Evolutionary conservation across 2,888 invertebrate genomes (phyloP), one percentile per base, ranked within the genome.

Genomic region (Eristalis intricaria): DNA sequence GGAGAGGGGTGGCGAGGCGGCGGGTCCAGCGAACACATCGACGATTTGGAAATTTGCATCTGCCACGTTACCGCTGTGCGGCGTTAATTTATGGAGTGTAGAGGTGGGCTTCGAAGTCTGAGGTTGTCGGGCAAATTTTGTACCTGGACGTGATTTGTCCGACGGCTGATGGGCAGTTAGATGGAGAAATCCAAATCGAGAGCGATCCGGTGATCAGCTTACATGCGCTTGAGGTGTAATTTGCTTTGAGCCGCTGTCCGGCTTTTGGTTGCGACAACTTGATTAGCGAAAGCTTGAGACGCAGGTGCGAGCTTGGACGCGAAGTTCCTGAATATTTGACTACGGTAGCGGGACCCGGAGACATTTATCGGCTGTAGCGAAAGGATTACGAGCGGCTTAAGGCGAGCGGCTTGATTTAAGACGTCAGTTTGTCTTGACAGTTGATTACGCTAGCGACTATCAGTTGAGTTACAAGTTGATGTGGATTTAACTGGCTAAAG

Each of bases 31-130:
- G 73, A 32, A 32, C 32, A 81, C 74, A 69, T 82, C 82, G 73
- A 64, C 70, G 69, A 86, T 82, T 86, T 82, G 82, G 82, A 74
- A 78, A 82, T 82, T 82, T 86, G 38, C 78, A 86, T 86, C 82
- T 78, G 85, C 69, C 68, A 35, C 63, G 76, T 63, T 85, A 70
- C 82, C 64, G 73, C 58, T 60, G 69, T 66, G 70, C 40, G 22
- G 40, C 22, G 38, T 74, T 69, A 78, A 86, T 86, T 82, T 82
- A 82, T 82, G 43, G 77, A 73, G 58, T 29, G 50, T 40, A 81
- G 63, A 63, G 70, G 76, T 71, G 63, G 10, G 29, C 23, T 69
- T 43, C 65, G 50, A 32, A 50, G 50, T 70, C 56, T n/a, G 43
- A 60, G 58, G 70, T 79, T 84, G 68, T 74, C 64, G 64, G 63